Percentiles rank a stretch among this genome's conserved stretches.
Evolutionary conservation across 2,797 vertebrate species (phyloP).

Genomic region (Anguilla marmorata): DNA sequence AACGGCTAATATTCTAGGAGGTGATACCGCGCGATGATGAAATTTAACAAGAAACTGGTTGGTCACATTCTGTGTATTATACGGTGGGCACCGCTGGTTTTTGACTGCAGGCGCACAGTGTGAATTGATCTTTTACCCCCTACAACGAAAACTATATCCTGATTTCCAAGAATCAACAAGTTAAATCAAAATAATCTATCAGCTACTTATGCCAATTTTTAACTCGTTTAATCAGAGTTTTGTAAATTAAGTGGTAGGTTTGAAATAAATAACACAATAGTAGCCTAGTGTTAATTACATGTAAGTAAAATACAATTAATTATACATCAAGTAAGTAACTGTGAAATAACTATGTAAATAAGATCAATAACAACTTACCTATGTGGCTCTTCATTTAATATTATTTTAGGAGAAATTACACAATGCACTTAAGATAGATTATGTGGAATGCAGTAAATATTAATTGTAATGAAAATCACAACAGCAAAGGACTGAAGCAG

Average conservation of each 20-base stretch:
- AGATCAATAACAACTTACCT: constrained; percentile 16
- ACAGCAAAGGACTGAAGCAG: not conserved
- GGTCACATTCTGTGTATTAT: constrained; percentile 29
- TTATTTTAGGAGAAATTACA: constrained; percentile 1
- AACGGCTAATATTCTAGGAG: constrained; percentile 60
- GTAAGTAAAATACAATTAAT: not conserved
- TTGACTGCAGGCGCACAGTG: constrained; percentile 16
- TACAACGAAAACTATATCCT: constrained; percentile 17
- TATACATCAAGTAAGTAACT: not conserved
- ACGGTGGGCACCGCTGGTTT: not conserved
- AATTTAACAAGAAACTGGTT: constrained; percentile 22
- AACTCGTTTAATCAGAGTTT: not conserved
- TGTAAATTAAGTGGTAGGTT: not conserved
- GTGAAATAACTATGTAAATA: not conserved
- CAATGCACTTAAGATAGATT: not conserved
- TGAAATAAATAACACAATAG: not conserved
- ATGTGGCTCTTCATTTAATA: constrained; percentile 12
- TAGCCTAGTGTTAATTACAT: not conserved
- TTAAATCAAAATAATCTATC: constrained; percentile 5
- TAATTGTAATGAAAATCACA: not conserved
- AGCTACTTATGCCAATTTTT: not conserved
- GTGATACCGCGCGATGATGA: constrained; percentile 29
- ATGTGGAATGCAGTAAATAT: not conserved
- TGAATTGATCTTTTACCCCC: constrained; percentile 2
- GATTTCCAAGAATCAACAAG: constrained; percentile 12